Conservation (phyloP, 2,888 invertebrate species). For the Neoitamus cyanurus region DNA sequence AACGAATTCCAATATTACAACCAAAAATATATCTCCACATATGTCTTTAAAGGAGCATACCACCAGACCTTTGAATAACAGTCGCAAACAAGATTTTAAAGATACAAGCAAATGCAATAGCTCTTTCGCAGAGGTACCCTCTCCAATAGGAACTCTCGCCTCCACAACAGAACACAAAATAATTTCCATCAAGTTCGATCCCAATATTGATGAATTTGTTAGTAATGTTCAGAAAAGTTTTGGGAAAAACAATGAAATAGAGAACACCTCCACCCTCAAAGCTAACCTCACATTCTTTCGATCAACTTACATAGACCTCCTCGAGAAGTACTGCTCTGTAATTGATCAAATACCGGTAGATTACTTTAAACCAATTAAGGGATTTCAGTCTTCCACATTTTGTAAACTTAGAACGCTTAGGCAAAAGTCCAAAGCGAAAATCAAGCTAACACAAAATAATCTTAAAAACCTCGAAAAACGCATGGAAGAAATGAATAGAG, state of each 20-base stretch:
- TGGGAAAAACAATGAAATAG: constrained; percentile 1
- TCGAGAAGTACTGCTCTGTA: constrained; percentile 73
- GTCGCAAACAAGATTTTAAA: not conserved
- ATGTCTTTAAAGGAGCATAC: not conserved
- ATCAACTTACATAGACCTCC: constrained; percentile 70
- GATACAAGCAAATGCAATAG: not conserved
- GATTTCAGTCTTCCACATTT: constrained; percentile 71
- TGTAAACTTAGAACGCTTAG: constrained; percentile 70
- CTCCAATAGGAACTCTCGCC: not conserved
- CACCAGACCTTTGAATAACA: not conserved
- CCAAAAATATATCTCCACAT: not conserved
- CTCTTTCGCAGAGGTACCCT: not conserved
- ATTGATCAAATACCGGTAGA: constrained; percentile 74
- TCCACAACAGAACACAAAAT: not conserved
- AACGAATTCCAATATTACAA: not conserved
- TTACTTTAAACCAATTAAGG: constrained; percentile 72
- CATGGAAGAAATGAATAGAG: constrained; percentile 49
- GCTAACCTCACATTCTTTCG: constrained; percentile 57
- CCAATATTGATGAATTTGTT: constrained; percentile 41
- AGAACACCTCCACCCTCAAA: not conserved
- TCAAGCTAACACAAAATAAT: constrained; percentile 64
- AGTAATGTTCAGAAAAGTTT: constrained; percentile 21
- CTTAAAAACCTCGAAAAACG: constrained; percentile 56
- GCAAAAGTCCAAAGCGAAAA: constrained; percentile 71
- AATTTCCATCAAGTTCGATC: constrained; percentile 43